These are phyloP conservation scores for Neomicropteryx cornuta DNA, from an alignment of 1,140 invertebrate species.

Conservation along the genomic window DNA sequence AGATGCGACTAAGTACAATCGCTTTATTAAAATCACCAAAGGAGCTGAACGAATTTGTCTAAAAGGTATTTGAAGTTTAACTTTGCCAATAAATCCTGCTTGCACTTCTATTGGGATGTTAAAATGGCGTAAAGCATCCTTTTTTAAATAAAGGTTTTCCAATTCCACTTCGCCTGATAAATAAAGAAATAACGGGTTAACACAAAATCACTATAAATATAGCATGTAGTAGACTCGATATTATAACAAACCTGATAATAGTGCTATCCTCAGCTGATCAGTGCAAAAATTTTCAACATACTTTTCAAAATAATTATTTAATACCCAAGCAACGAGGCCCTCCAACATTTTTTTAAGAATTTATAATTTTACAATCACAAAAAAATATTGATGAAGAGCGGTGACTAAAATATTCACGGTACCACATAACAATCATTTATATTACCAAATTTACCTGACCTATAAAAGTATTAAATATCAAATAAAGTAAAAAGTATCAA, in stretches of 20 bases:
- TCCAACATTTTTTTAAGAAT: slow-evolving; percentile 90
- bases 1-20: slow-evolving; percentile 82
- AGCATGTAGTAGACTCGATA: not conserved
- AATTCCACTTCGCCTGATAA: slow-evolving; percentile 88
- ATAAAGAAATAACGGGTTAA: not conserved
- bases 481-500: too few relatives aligned
- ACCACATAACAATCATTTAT: too few relatives aligned
- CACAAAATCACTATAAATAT: not conserved
- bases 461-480: too few relatives aligned
- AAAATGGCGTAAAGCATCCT: slow-evolving; percentile 83
- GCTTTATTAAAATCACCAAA: slow-evolving; percentile 91
- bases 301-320: slow-evolving; percentile 96
- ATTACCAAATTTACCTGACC: too few relatives aligned
- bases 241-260: slow-evolving; percentile 74
- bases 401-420: too few relatives aligned
- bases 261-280: slow-evolving; percentile 89
- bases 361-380: too few relatives aligned
- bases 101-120: slow-evolving; percentile 86
- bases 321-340: slow-evolving; percentile 90
- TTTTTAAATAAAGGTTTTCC: slow-evolving; percentile 94
- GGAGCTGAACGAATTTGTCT: slow-evolving; percentile 85
- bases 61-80: slow-evolving; percentile 86
- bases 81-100: slow-evolving; percentile 88
- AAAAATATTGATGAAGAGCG: too few relatives aligned
- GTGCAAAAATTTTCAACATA: slow-evolving; percentile 98